Percentiles rank a stretch among this genome's conserved stretches.
Evolutionary conservation across 2,113 vertebrate species (phyloP).

Genomic region (Ariopsis seemanni): DNA sequence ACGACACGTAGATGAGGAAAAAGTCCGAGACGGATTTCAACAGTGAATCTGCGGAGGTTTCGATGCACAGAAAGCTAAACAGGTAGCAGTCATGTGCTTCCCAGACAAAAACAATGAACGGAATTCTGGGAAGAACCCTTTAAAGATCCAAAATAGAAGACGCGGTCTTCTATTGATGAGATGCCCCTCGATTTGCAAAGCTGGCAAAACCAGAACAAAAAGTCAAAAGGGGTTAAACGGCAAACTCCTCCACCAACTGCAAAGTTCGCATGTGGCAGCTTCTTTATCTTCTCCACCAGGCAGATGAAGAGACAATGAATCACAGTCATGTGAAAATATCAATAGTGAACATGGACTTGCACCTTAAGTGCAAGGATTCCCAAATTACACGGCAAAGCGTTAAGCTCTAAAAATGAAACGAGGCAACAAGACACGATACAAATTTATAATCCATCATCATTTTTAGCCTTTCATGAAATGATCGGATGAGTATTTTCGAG

Average conservation of each 20-base stretch:
- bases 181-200: not conserved
- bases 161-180: no score
- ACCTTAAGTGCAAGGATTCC: not conserved
- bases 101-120: no score
- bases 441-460: not conserved
- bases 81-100: no score
- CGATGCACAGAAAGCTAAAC: no score
- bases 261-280: not conserved
- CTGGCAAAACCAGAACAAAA: not conserved
- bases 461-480: not conserved
- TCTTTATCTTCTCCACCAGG: not conserved
- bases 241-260: not conserved
- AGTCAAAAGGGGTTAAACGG: not conserved
- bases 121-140: not conserved
- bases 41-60: no score
- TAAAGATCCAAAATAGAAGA: not conserved
- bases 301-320: not conserved
- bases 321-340: not conserved
- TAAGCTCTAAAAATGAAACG: not conserved
- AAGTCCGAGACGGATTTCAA: no score
- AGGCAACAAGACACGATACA: not conserved
- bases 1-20: no score
- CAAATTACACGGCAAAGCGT: not conserved
- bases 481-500: not conserved
- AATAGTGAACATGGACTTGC: not conserved